Percentiles rank a stretch among this genome's conserved stretches.
These are phyloP conservation scores for Acanthaster planci DNA, from an alignment of 35 echinoderm and acorn worm genomes.

Conservation along the genomic window DNA sequence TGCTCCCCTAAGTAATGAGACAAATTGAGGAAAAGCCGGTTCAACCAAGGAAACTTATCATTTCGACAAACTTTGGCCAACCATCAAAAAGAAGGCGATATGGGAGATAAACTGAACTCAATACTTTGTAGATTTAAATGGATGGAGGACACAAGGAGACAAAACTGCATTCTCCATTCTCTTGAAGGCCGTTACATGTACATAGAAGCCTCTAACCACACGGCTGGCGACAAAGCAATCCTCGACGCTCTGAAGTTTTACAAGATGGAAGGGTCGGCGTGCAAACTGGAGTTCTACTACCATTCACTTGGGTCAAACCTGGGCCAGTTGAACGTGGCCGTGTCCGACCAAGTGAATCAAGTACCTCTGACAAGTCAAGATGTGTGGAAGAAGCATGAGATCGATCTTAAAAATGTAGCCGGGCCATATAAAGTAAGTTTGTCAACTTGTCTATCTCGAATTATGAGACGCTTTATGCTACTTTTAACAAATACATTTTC, in stretches of 20 bases:
- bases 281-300: slow-evolving; percentile 61
- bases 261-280: slow-evolving; percentile 40
- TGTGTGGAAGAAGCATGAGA: slow-evolving; percentile 21
- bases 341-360: background rate
- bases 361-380: slow-evolving; percentile 30
- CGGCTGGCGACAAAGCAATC: slow-evolving; percentile 32
- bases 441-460: no score
- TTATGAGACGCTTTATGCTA: no score
- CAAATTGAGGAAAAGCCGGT: no score
- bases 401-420: slow-evolving; percentile 23
- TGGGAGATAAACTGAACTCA: no score
- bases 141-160: no score
- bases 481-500: no score
- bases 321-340: slow-evolving; percentile 36
- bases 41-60: no score
- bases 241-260: slow-evolving; percentile 52
- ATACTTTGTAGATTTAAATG: no score
- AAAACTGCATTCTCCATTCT: no score
- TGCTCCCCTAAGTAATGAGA: no score
- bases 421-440: slow-evolving; percentile 35
- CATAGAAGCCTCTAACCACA: slow-evolving; percentile 65
- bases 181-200: slow-evolving; percentile 72
- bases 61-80: no score
- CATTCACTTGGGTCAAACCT: slow-evolving; percentile 67
- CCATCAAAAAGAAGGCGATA: no score